Conservation (phyloP, 1,140 invertebrate genomes). For the Listronotus bonariensis region DNA sequence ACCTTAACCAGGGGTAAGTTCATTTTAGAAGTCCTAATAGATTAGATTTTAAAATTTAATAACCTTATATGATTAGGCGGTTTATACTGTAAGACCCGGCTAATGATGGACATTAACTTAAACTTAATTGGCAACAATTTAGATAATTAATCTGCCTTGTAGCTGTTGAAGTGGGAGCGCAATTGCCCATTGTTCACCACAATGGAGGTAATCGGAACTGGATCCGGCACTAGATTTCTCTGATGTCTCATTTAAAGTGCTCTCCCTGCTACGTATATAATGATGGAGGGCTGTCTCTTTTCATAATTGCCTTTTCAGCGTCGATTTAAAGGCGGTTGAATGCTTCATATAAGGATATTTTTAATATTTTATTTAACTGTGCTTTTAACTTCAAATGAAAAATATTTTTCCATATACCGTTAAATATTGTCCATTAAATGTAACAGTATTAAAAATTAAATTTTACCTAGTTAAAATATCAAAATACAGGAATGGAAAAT, state of each 20-base stretch:
- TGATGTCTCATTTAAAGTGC: conserved; percentile 51
- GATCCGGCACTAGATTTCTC: conserved; percentile 48
- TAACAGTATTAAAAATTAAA: too few relatives aligned
- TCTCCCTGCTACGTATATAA: conserved; percentile 41
- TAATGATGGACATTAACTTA: conserved; percentile 55
- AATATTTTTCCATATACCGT: too few relatives aligned
- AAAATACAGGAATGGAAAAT: too few relatives aligned
- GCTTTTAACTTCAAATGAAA: too few relatives aligned
- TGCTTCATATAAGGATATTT: conserved; percentile 22
- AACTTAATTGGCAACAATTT: conserved; percentile 60
- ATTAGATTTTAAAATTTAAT: conserved; percentile 20
- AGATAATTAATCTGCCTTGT: conserved; percentile 57
- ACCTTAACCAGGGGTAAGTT: too few relatives aligned
- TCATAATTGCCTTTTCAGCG: conserved; percentile 46
- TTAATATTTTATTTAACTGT: conserved; percentile 11
- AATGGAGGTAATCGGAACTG: conserved; percentile 56
- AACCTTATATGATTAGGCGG: conserved; percentile 33
- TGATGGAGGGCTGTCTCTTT: conserved; percentile 47
- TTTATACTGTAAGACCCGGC: conserved; percentile 43
- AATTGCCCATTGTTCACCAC: conserved; percentile 56
- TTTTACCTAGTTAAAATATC: too few relatives aligned
- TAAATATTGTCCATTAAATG: too few relatives aligned
- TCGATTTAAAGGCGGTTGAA: conserved; percentile 33
- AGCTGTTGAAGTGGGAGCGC: conserved; percentile 54
- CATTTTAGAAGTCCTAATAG: too few relatives aligned